phyloP scores from a whole-genome alignment of 2,797 vertebrate species.

The Phoeniculus purpureus region DNA sequence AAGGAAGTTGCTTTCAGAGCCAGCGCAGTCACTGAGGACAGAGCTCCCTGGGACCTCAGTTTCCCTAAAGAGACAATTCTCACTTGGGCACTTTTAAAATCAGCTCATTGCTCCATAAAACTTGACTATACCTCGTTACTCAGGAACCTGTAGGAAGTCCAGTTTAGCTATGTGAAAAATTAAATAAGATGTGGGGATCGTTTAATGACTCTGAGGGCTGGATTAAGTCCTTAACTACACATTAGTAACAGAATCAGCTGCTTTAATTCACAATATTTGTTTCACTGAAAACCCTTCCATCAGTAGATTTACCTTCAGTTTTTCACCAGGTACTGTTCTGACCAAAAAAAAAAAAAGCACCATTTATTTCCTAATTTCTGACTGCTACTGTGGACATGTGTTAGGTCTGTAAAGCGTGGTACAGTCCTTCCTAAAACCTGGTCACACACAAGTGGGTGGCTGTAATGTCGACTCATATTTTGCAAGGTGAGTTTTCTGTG shows the following conservation, averaged over 20 bases:
- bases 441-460: conserved; percentile 92
- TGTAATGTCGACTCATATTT: conserved; percentile 89
- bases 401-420: neutral
- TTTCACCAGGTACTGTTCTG: conserved; percentile 31
- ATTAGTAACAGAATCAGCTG: conserved; percentile 28
- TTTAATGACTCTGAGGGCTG: neutral
- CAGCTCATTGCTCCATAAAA: conserved; percentile 11
- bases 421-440: neutral
- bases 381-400: neutral
- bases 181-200: neutral
- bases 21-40: neutral
- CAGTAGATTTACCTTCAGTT: conserved; percentile 34
- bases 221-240: conserved; percentile 26
- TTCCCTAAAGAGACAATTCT: neutral
- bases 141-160: conserved; percentile 39
- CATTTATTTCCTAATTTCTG: conserved; percentile 12
- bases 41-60: neutral
- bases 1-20: neutral
- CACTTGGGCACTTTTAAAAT: neutral
- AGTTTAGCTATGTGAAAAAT: conserved; percentile 12
- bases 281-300: conserved; percentile 10
- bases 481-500: conserved; percentile 86
- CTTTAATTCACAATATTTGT: conserved; percentile 1
- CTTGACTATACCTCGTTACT: neutral
- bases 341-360: conserved; percentile 19